phyloP scores from a whole-genome alignment of 2,113 vertebrate genomes.

The Gymnarchus niloticus region DNA sequence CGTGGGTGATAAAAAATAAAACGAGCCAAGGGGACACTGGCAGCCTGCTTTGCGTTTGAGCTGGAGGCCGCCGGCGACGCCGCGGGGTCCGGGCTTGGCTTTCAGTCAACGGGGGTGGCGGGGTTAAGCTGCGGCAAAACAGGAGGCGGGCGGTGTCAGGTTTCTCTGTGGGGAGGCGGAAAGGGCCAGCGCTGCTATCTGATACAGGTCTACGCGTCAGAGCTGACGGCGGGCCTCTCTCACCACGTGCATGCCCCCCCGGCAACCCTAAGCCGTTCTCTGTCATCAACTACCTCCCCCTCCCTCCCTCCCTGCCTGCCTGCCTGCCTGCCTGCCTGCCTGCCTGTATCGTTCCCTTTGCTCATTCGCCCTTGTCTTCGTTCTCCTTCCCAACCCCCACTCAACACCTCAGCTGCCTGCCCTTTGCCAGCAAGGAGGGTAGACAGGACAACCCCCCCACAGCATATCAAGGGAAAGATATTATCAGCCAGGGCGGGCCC shows the following conservation, averaged over 20 bases:
- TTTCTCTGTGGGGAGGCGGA: slow-evolving; percentile 24
- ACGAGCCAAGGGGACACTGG: slow-evolving; percentile 54
- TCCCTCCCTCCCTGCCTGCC: too few species aligned
- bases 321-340: neutral
- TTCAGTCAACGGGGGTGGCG: slow-evolving; percentile 24
- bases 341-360: neutral
- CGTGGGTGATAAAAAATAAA: slow-evolving; percentile 64
- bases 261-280: neutral
- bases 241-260: slow-evolving; percentile 17
- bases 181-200: slow-evolving; percentile 15
- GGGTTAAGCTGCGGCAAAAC: slow-evolving; percentile 40
- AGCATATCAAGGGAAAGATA: neutral
- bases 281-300: slow-evolving; percentile 6
- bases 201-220: slow-evolving; percentile 31
- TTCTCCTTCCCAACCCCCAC: neutral
- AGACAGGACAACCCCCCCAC: neutral
- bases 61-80: neutral
- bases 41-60: slow-evolving; percentile 44
- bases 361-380: neutral
- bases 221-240: slow-evolving; percentile 1
- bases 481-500: slow-evolving; percentile 10
- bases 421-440: slow-evolving; percentile 25
- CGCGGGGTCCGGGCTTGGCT: slow-evolving; percentile 6
- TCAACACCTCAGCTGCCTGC: neutral
- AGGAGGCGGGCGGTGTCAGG: slow-evolving; percentile 28